Base-by-base conservation (phyloP, 2,113 vertebrate species). In the Myanophis thanlyinensis region DNA sequence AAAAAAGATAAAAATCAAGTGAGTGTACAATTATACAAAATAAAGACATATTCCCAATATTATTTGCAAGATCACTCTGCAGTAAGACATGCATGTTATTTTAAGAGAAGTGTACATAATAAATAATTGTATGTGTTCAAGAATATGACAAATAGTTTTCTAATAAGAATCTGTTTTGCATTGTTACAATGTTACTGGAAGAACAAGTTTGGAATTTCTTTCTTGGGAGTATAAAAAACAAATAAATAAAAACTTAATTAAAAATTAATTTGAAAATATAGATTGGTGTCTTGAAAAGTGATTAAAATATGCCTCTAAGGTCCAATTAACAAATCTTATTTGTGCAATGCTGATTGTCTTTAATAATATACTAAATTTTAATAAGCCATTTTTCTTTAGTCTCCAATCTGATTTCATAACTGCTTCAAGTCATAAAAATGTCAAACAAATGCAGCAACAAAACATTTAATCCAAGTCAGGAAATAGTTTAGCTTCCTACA, bases 191-290 rank as follows among this genome's bases (percentile, higher is more conserved):
- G 88, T 18, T 88, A 56, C 94, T 86, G 35, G 91, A 92, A 89
- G 44, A 93, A 92, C 49, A 1, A 47, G 44, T 93, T 90, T 54
- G 27, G 91, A 51, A 91, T 90, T 88, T 44, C 10, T 52, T 94
- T 51, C 67, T 89, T 0, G 11, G 51, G 47, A 87, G 51, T 86
- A 87, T 4, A 88, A 93, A 93, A 90, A 20, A 87, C 47, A 35
- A 67, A 67, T 86, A 89, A 5, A 91, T 93, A 93, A 93, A 90
- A 27, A 87, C 84, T 80, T 90, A 90, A 93, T 91, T 85, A 44
- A 93, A 93, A 88, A 93, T 80, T 93, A 93, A 93, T 91, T 91
- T 53, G 8, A 91, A 91, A 44, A 88, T 88, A 56, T 62, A 51
- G 44, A 13, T 40, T 54, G 90, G 44, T 84, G 86, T 59, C 25